Percentiles rank a stretch among this genome's conserved stretches.
These are phyloP conservation scores for Gobiocypris rarus DNA, from an alignment of 2,113 vertebrate species.

Conservation along the genomic window DNA sequence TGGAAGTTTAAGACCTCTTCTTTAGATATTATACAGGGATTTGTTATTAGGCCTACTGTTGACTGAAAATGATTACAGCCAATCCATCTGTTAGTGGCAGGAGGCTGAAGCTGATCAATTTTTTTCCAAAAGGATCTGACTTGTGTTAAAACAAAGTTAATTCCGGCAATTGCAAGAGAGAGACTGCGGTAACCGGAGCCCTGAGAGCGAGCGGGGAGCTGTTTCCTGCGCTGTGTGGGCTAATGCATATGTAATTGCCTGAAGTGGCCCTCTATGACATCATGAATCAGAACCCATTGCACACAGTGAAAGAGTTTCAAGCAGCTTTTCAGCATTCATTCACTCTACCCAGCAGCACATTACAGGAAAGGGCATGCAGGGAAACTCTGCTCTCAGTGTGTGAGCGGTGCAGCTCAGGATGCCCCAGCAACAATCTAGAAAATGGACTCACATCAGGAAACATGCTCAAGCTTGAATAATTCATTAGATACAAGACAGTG, in stretches of 20 bases:
- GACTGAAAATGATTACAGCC: not conserved
- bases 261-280: constrained; percentile 50
- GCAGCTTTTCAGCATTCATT: constrained; percentile 24
- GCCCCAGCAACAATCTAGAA: constrained; percentile 32
- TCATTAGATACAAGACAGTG: constrained; percentile 33
- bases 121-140: constrained; percentile 30
- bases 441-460: constrained; percentile 33
- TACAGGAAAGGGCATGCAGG: constrained; percentile 18
- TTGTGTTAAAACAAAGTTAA: constrained; percentile 29
- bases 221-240: constrained; percentile 37
- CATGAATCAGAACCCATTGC: constrained; percentile 45
- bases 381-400: constrained; percentile 1
- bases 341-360: constrained; percentile 10
- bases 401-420: not conserved
- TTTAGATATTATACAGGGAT: not conserved
- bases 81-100: not conserved
- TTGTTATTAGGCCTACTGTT: not conserved
- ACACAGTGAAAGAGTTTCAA: constrained; percentile 28
- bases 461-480: constrained; percentile 35
- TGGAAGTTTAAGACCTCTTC: not conserved
- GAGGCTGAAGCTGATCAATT: constrained; percentile 10
- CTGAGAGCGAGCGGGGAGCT: not conserved
- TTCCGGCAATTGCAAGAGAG: not conserved
- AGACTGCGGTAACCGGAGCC: not conserved
- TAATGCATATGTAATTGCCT: constrained; percentile 53